phyloP scores from a whole-genome alignment of 2,113 vertebrate genomes.

The Struthidea cinerea region DNA sequence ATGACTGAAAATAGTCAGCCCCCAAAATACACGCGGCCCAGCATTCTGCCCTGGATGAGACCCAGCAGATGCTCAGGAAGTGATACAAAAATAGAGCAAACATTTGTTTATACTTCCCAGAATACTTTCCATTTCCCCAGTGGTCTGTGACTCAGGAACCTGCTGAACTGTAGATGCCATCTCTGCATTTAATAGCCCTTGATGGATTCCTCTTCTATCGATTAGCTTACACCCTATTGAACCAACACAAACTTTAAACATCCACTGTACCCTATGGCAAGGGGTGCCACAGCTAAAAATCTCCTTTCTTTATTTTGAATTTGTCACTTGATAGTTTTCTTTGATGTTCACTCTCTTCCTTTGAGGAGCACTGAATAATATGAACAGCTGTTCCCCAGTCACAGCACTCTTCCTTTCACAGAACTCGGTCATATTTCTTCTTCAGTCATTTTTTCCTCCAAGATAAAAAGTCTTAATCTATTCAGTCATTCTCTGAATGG shows the following conservation, averaged over 20 bases:
- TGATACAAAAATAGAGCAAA: not conserved
- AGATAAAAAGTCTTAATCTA: constrained; percentile 34
- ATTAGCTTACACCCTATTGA: not conserved
- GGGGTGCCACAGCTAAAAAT: not conserved
- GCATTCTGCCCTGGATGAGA: not conserved
- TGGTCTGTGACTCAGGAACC: not conserved
- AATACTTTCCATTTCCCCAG: not conserved
- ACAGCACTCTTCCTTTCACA: not conserved
- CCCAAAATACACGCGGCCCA: not conserved
- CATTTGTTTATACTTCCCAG: not conserved
- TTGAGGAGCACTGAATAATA: not conserved
- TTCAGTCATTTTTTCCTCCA: not conserved
- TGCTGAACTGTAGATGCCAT: not conserved
- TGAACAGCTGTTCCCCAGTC: constrained; percentile 35
- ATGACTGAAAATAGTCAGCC: not conserved
- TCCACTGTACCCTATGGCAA: not conserved
- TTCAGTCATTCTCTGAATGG: constrained; percentile 23
- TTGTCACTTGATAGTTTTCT: not conserved
- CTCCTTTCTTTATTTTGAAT: constrained; percentile 2
- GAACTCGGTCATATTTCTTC: not conserved
- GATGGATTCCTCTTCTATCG: not conserved
- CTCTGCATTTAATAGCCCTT: not conserved
- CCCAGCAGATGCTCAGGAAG: not conserved
- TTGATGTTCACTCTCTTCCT: constrained; percentile 2
- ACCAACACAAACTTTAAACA: not conserved